phyloP scores from a whole-genome alignment of 2,888 invertebrate species.

The Endomychus coccineus region DNA sequence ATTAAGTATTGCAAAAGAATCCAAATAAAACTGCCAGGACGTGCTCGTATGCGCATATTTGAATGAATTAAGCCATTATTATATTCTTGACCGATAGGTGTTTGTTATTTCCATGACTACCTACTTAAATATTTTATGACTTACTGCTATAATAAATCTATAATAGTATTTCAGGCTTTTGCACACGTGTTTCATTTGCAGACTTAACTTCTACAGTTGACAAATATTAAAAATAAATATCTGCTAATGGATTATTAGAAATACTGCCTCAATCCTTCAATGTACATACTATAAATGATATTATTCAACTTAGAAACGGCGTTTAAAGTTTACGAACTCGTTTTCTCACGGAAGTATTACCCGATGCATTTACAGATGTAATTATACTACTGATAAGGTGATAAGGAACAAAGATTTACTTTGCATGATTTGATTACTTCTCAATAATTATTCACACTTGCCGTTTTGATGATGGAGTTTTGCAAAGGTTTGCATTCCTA shows the following conservation, averaged over 20 bases:
- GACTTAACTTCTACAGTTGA: conserved; percentile 10
- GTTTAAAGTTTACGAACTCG: too few species aligned
- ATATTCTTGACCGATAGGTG: conserved; percentile 30
- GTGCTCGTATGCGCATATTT: conserved; percentile 33
- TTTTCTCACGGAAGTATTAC: too few species aligned
- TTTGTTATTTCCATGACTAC: conserved; percentile 30
- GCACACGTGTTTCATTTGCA: conserved; percentile 26
- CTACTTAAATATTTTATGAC: conserved; percentile 28
- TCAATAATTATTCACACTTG: too few species aligned
- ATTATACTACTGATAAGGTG: too few species aligned
- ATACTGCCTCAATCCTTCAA: not conserved
- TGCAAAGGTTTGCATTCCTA: too few species aligned
- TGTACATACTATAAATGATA: too few species aligned
- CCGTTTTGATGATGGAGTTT: too few species aligned
- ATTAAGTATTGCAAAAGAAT: conserved; percentile 28
- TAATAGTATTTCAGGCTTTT: conserved; percentile 30
- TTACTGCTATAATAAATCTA: conserved; percentile 31
- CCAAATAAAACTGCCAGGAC: conserved; percentile 31
- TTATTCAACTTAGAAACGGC: too few species aligned
- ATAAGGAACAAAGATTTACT: too few species aligned
- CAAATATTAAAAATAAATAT: conserved; percentile 12
- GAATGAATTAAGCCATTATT: conserved; percentile 35
- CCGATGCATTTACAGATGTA: too few species aligned
- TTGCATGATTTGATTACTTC: too few species aligned
- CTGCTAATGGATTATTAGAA: conserved; percentile 10